Conservation (phyloP, 2,797 vertebrate genomes). For the Poecilia gillii region DNA sequence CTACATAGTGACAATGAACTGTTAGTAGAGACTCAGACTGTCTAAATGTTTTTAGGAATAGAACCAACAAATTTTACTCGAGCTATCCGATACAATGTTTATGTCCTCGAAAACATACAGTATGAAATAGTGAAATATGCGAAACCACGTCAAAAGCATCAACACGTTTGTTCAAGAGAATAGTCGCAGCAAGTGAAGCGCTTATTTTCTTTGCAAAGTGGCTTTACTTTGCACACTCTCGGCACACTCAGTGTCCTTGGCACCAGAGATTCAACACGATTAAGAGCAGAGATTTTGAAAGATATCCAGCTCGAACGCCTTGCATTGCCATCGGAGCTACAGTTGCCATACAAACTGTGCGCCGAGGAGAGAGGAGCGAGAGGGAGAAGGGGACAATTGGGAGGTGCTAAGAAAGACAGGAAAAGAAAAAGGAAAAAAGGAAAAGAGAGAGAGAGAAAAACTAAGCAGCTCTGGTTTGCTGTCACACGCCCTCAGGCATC, state of each 20-base stretch:
- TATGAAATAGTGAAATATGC: conserved; percentile 23
- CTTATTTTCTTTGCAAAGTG: conserved; percentile 52
- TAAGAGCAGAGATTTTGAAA: conserved; percentile 58
- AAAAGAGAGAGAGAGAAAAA: conserved; percentile 43
- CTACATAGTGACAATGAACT: background rate
- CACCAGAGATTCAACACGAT: conserved; percentile 60
- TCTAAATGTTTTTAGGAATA: background rate
- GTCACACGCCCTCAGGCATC: conserved; percentile 72
- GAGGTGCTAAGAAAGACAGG: conserved; percentile 58
- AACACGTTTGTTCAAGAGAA: conserved; percentile 45
- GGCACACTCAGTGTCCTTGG: conserved; percentile 58
- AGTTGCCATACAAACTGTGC: conserved; percentile 55
- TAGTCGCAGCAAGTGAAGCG: conserved; percentile 41
- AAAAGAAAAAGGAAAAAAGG: conserved; percentile 5
- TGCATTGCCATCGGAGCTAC: conserved; percentile 54
- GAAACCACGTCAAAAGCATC: conserved; percentile 39
- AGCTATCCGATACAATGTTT: background rate
- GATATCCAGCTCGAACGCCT: conserved; percentile 47
- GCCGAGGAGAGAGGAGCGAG: conserved; percentile 57
- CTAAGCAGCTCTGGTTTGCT: conserved; percentile 65
- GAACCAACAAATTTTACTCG: background rate
- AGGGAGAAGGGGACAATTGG: conserved; percentile 29
- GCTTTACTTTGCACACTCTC: conserved; percentile 63
- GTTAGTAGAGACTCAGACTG: background rate
- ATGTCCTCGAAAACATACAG: background rate